Conservation (phyloP, 2,888 invertebrate species). For the Plagodis pulveraria region DNA sequence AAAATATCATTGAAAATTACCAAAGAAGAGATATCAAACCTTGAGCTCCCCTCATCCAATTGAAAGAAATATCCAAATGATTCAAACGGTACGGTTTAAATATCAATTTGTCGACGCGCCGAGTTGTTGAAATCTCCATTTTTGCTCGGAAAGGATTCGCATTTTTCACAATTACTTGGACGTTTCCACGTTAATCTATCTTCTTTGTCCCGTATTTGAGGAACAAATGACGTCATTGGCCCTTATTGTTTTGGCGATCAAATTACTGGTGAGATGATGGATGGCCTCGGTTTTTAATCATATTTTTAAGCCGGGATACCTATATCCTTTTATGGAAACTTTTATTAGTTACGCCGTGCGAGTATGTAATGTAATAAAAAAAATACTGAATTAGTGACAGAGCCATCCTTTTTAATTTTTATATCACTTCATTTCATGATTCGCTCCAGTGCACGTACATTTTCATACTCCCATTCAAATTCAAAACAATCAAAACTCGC, state of each 20-base stretch:
- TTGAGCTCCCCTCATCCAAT: conserved; percentile 17
- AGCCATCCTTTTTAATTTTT: too few species aligned
- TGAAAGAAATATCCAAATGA: conserved; percentile 36
- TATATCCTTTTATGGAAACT: too few species aligned
- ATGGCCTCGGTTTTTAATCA: conserved; percentile 3
- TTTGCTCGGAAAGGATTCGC: conserved; percentile 65
- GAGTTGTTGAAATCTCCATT: conserved; percentile 60
- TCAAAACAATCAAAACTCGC: too few species aligned
- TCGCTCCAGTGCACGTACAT: too few species aligned
- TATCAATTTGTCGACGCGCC: conserved; percentile 36
- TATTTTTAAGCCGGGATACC: not conserved
- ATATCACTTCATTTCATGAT: too few species aligned
- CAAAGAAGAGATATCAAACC: not conserved
- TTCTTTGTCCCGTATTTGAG: conserved; percentile 76
- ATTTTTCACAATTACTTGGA: conserved; percentile 83
- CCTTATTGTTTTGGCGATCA: conserved; percentile 59
- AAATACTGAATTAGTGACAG: too few species aligned
- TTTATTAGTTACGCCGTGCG: too few species aligned
- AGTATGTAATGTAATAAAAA: too few species aligned
- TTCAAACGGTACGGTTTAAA: conserved; percentile 35
- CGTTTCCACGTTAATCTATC: conserved; percentile 79
- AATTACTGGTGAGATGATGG: conserved; percentile 43
- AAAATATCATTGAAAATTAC: too few species aligned
- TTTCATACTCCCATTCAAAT: too few species aligned
- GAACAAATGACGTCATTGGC: conserved; percentile 68